Conservation (phyloP, 2,888 invertebrate species). For the Homarus gammarus region DNA sequence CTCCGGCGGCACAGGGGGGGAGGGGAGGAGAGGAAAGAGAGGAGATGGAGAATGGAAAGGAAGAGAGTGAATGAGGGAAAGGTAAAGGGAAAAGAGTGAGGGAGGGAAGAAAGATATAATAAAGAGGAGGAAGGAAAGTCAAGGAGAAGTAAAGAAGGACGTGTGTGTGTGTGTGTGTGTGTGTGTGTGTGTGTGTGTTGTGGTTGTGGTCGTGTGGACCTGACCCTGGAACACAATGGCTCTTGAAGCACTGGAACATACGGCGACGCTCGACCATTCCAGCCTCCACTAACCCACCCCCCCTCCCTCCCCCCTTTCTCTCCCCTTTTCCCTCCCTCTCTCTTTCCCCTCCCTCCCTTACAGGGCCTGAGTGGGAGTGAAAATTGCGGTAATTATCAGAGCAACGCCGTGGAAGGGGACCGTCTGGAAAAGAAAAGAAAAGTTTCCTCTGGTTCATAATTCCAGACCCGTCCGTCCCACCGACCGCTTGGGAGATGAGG, state of each 20-base stretch:
- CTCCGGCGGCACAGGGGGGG: conserved; percentile 1
- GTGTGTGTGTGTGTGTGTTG: too few relatives aligned
- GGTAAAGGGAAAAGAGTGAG: not conserved
- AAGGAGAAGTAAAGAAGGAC: not conserved
- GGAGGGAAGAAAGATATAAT: conserved; percentile 8
- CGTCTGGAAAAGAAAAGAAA: conserved; percentile 13
- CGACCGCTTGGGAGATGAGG: conserved; percentile 38
- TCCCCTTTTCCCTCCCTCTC: not conserved
- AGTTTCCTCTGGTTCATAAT: conserved; percentile 34
- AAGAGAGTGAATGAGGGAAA: conserved; percentile 6
- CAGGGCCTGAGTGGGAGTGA: conserved; percentile 38
- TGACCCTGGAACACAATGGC: conserved; percentile 10
- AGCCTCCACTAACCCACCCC: not conserved
- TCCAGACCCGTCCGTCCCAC: conserved; percentile 23
- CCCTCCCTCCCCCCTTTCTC: not conserved
- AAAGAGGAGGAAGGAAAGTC: conserved; percentile 17
- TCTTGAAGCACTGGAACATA: conserved; percentile 1
- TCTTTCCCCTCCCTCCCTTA: not conserved
- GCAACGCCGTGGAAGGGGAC: conserved; percentile 34
- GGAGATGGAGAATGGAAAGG: not conserved
- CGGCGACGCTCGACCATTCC: conserved; percentile 5
- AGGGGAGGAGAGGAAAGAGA: conserved; percentile 16
- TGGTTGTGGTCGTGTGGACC: not conserved
- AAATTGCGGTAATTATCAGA: conserved; percentile 48
- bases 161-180: too few relatives aligned